Evolutionary conservation across 1,140 invertebrate species (phyloP).

Genomic region (Caenorhabditis inopinata): DNA sequence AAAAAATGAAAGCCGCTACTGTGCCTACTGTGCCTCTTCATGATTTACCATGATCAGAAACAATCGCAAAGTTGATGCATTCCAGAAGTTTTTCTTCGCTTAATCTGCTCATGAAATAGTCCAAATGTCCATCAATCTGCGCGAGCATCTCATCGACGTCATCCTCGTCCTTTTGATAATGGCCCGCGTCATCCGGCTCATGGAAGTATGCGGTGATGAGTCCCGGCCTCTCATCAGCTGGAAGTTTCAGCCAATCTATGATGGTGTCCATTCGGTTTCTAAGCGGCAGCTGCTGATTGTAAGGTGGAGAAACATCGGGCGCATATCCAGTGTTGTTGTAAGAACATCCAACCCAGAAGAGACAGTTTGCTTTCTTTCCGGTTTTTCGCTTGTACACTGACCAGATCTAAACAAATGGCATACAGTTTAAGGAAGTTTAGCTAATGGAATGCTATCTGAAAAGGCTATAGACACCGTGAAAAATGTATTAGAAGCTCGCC

Average conservation of each 20-base stretch:
- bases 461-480: too few species aligned
- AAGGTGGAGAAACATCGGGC: constrained; percentile 39
- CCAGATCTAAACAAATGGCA: constrained; percentile 41
- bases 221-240: constrained; percentile 60
- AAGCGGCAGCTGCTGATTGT: constrained; percentile 46
- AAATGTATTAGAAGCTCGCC: too few species aligned
- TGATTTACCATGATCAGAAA: constrained; percentile 61
- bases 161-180: constrained; percentile 43
- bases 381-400: constrained; percentile 40
- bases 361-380: constrained; percentile 38
- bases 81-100: constrained; percentile 53
- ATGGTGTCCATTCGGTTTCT: constrained; percentile 57
- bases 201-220: constrained; percentile 76
- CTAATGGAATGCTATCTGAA: too few species aligned
- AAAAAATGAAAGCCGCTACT: too few species aligned
- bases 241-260: constrained; percentile 73
- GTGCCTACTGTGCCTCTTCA: too few species aligned
- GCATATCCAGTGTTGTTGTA: constrained; percentile 40
- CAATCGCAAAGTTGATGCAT: constrained; percentile 60
- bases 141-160: constrained; percentile 50
- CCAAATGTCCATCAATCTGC: constrained; percentile 50
- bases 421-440: too few species aligned
- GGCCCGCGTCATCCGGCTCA: constrained; percentile 73
- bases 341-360: constrained; percentile 45
- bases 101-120: constrained; percentile 52